Conservation (phyloP, 2,113 vertebrate species). For the Pavo muticus region DNA sequence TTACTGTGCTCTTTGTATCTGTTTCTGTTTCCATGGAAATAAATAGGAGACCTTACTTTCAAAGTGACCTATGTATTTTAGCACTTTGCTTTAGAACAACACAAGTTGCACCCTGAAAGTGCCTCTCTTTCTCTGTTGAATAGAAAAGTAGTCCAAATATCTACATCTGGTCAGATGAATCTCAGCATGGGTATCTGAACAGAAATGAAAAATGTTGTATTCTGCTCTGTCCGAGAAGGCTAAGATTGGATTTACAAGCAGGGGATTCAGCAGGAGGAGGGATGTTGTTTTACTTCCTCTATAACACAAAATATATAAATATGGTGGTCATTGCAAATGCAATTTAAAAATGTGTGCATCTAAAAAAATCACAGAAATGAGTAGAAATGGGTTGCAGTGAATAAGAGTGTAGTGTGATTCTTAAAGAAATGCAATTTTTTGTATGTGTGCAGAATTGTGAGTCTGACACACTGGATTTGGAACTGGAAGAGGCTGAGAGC, state of each 20-base stretch:
- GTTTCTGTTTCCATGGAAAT: too few species aligned
- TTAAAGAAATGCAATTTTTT: background rate
- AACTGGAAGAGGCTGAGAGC: background rate
- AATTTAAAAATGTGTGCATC: background rate
- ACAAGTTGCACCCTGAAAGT: background rate
- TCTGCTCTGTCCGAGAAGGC: background rate
- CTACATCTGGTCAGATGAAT: background rate
- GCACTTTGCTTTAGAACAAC: background rate
- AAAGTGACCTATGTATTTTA: background rate
- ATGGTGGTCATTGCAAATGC: background rate
- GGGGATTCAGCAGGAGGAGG: background rate
- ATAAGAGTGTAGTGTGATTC: background rate
- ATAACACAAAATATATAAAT: background rate
- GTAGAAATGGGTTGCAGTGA: background rate
- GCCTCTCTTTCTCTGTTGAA: background rate
- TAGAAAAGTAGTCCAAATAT: background rate
- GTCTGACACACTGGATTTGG: background rate
- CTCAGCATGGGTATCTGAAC: background rate
- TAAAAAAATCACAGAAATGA: background rate
- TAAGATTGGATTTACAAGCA: background rate
- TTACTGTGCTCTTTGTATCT: background rate
- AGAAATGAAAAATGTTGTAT: background rate
- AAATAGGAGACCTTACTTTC: background rate
- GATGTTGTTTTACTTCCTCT: background rate
- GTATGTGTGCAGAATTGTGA: background rate